These are phyloP conservation scores for Drosophila kanekoi DNA, from an alignment of 2,888 invertebrate genomes.

Conservation along the genomic window DNA sequence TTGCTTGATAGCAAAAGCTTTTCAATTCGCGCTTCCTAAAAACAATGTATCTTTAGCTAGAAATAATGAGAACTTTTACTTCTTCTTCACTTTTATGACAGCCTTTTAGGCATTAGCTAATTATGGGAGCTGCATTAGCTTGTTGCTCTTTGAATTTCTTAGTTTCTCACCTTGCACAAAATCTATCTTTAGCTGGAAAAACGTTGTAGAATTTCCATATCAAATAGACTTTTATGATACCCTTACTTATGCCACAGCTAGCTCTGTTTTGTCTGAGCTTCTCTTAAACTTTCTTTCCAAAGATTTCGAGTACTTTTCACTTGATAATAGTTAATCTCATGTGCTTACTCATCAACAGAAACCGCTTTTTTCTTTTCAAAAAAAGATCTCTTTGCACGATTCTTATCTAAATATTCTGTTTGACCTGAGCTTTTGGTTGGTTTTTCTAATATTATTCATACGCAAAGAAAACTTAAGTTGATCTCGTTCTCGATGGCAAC, in stretches of 20 bases:
- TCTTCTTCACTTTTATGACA: too few species aligned
- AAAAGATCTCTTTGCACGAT: slow-evolving; percentile 10
- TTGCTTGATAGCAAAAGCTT: too few species aligned
- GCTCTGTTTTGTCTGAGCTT: background rate
- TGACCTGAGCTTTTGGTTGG: slow-evolving; percentile 21
- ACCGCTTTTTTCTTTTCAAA: background rate
- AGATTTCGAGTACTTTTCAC: background rate
- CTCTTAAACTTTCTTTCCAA: background rate
- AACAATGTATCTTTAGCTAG: too few species aligned
- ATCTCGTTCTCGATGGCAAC: slow-evolving; percentile 46
- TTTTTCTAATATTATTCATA: slow-evolving; percentile 20
- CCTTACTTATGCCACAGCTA: background rate
- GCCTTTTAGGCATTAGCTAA: background rate
- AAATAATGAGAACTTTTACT: too few species aligned
- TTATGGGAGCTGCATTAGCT: background rate
- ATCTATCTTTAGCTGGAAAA: too few species aligned
- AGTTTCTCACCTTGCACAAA: too few species aligned
- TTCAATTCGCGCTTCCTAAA: too few species aligned
- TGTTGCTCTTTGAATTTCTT: too few species aligned
- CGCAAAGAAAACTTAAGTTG: slow-evolving; percentile 34
- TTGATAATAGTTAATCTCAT: slow-evolving; percentile 3
- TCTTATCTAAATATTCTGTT: slow-evolving; percentile 28
- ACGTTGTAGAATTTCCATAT: too few species aligned
- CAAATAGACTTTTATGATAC: too few species aligned
- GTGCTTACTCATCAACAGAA: slow-evolving; percentile 9